Evolutionary conservation across 2,113 vertebrate genomes (phyloP), one percentile per base, ranked within the genome.

Genomic region (Protobothrops mucrosquamatus): DNA sequence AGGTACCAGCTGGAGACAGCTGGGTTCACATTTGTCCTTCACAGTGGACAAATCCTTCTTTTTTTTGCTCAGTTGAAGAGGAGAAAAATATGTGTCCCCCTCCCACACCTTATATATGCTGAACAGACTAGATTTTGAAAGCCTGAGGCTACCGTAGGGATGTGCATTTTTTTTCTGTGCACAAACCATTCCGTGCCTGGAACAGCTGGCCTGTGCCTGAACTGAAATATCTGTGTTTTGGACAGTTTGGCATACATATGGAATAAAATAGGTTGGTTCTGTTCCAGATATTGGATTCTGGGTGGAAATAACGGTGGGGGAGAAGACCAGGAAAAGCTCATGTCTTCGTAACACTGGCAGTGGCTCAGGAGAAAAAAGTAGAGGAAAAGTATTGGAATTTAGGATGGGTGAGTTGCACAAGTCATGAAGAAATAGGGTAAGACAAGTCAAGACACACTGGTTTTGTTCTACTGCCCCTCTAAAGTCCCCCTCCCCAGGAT

Each of bases 21-120:
- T 12, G 74, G 14, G 39, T 2, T 48, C 88, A 34, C 9, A 46
- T 26, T 87, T 0, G 6, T 64, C 26, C 56, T 91, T 54, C 89
- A 12, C 0, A 0, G 51, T 9, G 88, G 92, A 91, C 69, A 55
- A 59, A 26, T 52, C 85, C 14, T 59, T 92, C 0, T 26, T 88
- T n/a, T 5, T 81, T 87, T 89, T n/a, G 3, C 55, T 90, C 24
- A 89, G 74, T 81, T 39, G 55, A 86, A 86, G 88, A 55, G 64
- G 11, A 56, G 61, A 34, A 88, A 90, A 91, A 91, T n/a, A 89
- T 85, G 61, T 91, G 89, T 86, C 46, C 26, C 55, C 3, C 9
- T 20, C 34, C 0, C 5, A 86, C 3, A 4, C 20, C 7, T 81
- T n/a, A 24, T n/a, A 26, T 46, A 24, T 29, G 87, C 34, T 24